A percentile compares a stretch with the other conserved stretches of the same genome.
Evolutionary conservation across 2,888 invertebrate species (phyloP).

Genomic region (Belgica antarctica): DNA sequence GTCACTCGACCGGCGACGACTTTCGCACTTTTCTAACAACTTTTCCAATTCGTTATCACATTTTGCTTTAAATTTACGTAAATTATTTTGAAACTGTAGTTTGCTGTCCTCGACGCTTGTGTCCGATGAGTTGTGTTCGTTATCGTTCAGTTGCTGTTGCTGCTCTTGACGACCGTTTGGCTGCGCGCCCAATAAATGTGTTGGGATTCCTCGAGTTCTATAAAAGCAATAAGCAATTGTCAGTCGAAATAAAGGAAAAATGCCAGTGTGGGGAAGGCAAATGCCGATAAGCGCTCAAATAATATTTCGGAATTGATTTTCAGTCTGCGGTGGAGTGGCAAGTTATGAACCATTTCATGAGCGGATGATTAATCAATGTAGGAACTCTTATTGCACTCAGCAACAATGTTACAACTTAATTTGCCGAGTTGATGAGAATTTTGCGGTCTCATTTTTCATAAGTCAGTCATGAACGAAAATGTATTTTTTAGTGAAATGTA

Average conservation of each 20-base stretch:
- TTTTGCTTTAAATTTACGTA: slow-evolving; percentile 44
- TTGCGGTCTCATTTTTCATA: too few relatives aligned
- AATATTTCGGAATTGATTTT: not conserved
- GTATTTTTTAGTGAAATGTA: too few relatives aligned
- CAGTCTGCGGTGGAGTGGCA: not conserved
- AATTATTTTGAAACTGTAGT: slow-evolving; percentile 43
- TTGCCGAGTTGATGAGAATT: too few relatives aligned
- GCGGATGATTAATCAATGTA: not conserved
- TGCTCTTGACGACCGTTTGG: slow-evolving; percentile 30
- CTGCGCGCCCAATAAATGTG: slow-evolving; percentile 53
- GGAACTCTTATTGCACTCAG: not conserved
- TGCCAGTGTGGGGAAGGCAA: too few relatives aligned
- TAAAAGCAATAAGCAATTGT: slow-evolving; percentile 14
- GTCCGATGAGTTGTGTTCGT: slow-evolving; percentile 38
- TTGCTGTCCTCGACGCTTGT: slow-evolving; percentile 43
- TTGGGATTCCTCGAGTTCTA: slow-evolving; percentile 57
- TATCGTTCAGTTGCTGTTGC: slow-evolving; percentile 32
- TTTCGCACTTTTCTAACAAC: slow-evolving; percentile 40
- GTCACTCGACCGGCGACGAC: slow-evolving; percentile 25
- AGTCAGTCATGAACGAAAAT: too few relatives aligned
- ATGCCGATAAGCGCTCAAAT: not conserved
- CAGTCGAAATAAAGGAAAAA: not conserved
- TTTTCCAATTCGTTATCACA: slow-evolving; percentile 44
- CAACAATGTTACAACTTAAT: not conserved
- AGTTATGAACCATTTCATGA: too few relatives aligned